Evolutionary conservation across 2,797 vertebrate genomes (phyloP).

Genomic region (Sarcoramphus papa): DNA sequence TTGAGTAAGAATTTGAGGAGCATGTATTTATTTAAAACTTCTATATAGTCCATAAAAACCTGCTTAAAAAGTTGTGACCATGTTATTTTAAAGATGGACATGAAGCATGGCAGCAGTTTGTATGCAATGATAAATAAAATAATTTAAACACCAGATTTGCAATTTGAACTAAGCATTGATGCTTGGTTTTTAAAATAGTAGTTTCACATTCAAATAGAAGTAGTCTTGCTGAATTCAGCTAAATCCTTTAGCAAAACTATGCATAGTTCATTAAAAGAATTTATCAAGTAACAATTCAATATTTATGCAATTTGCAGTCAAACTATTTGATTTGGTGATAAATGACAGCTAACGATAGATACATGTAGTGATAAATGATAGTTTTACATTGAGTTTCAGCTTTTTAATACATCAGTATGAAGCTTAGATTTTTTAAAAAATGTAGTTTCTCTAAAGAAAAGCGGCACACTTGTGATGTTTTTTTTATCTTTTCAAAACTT

Average conservation of each 20-base stretch:
- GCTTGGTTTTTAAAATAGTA: not conserved
- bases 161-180: not conserved
- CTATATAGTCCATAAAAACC: not conserved
- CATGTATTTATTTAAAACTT: not conserved
- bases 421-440: not conserved
- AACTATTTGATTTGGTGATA: not conserved
- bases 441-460: not conserved
- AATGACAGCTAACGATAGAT: not conserved
- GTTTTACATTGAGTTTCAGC: not conserved
- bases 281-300: not conserved
- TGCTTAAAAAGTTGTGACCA: not conserved
- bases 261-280: not conserved
- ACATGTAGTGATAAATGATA: not conserved
- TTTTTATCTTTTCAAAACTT: not conserved
- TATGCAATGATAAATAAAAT: not conserved
- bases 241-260: not conserved
- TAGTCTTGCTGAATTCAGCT: not conserved
- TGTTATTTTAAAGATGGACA: not conserved
- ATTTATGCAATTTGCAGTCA: not conserved
- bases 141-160: not conserved
- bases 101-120: not conserved
- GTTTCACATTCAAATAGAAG: not conserved
- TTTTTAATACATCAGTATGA: not conserved
- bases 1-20: not conserved
- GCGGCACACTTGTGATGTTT: not conserved